Percentiles rank a stretch among this genome's conserved stretches.
Evolutionary conservation across 1,140 invertebrate species (phyloP).

Genomic region (Oryctes rhinoceros): DNA sequence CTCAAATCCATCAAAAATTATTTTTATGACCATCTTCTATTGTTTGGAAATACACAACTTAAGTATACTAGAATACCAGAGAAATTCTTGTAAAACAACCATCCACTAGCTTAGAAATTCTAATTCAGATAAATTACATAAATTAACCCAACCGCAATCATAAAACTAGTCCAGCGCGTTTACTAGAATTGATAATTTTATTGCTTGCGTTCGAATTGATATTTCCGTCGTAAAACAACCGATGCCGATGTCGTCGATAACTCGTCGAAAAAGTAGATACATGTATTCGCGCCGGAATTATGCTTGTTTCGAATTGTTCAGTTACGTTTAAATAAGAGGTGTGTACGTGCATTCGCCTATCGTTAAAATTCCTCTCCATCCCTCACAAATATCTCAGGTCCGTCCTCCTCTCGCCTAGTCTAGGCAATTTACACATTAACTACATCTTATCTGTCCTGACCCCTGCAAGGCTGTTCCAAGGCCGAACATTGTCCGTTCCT

Average conservation of each 20-base stretch:
- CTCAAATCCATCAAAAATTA: too few relatives aligned
- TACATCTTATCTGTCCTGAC: conserved; percentile 33
- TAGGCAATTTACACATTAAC: not conserved
- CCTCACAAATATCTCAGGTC: not conserved
- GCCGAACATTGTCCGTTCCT: conserved; percentile 54
- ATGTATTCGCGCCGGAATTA: too few relatives aligned
- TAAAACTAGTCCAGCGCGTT: not conserved
- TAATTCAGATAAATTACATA: not conserved
- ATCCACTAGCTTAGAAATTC: not conserved
- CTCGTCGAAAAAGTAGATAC: too few relatives aligned
- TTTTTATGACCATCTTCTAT: too few relatives aligned
- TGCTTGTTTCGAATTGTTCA: too few relatives aligned
- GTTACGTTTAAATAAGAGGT: conserved; percentile 2
- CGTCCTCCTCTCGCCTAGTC: not conserved
- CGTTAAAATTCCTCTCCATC: conserved; percentile 31
- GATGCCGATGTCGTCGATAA: not conserved
- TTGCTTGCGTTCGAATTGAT: not conserved
- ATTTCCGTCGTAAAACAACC: not conserved
- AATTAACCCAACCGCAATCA: not conserved
- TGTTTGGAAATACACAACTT: too few relatives aligned
- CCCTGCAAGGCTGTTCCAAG: conserved; percentile 58
- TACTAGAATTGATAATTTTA: not conserved
- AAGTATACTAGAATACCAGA: too few relatives aligned
- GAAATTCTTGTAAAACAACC: too few relatives aligned
- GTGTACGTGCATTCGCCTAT: not conserved